Base-by-base conservation (phyloP, 2,113 vertebrate genomes). In the Hirundichthys speculiger region DNA sequence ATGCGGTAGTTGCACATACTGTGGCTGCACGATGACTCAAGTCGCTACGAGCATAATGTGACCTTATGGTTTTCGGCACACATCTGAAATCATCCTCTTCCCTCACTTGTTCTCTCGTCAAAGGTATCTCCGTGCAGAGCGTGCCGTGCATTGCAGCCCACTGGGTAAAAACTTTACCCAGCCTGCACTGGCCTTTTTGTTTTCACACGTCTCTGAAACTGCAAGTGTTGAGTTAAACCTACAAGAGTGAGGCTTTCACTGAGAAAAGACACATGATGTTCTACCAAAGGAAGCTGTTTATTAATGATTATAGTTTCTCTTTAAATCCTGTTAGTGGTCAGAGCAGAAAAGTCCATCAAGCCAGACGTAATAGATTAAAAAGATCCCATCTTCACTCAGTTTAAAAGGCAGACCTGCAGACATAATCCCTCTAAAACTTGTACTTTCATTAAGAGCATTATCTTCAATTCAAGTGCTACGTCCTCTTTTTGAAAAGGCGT, bases 1-100 rank as follows among this genome's bases (percentile, higher is more conserved):
- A 89, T 75, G 53, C 41, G 63, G 13, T 67, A 74, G 70, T 64
- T 74, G 49, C 43, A 59, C 49, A 25, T 65, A 30, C 69, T 6
- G 11, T 34, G 55, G 45, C 79, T 71, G 62, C 45, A 13, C 2
- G 11, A 54, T 80, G 64, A 75, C 60, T 82, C 75, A 74, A 72
- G 65, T 22, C 41, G 69, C 71, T 64, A 38, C 19, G 20, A 82
- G 66, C 63, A 65, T 69, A 82, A 74, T 69, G 81, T 83, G 64
- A 79, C 64, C 67, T 85, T 66, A 75, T 76, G 80, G 74, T 77
- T 68, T 86, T 68, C n/a, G 67, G 79, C 79, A 81, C 84, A 75
- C 71, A 69, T 77, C 56, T 56, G 20, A 73, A 80, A 52, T 42
- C 62, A 50, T 70, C 51, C 38, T 49, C 49, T 52, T 71, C 56